These are phyloP conservation scores for Hemiscyllium ocellatum DNA, from an alignment of 2,113 vertebrate species.

Conservation along the genomic window DNA sequence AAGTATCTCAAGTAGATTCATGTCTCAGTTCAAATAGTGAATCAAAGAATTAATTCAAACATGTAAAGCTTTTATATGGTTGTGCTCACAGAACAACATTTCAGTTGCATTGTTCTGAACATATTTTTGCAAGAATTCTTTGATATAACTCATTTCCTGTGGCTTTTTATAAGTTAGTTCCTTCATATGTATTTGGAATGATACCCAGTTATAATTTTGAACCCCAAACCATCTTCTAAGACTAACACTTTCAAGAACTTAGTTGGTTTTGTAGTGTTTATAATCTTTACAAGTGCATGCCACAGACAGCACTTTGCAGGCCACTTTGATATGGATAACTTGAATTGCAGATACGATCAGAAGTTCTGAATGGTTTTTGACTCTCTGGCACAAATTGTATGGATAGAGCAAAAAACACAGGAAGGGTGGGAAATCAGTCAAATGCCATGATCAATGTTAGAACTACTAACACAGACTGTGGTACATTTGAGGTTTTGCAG, in stretches of 20 bases:
- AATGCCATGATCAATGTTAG: background rate
- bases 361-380: background rate
- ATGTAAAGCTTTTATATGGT: background rate
- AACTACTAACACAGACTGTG: background rate
- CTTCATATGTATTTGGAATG: background rate
- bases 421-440: background rate
- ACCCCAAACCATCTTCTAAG: background rate
- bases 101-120: background rate
- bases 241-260: background rate
- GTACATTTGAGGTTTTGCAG: background rate
- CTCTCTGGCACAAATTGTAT: background rate
- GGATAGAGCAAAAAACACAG: background rate
- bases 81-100: constrained; percentile 5
- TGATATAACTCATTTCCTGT: background rate
- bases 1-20: background rate
- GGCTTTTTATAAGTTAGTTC: background rate
- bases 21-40: background rate
- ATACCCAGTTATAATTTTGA: background rate
- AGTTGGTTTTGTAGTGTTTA: background rate
- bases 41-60: background rate
- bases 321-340: background rate
- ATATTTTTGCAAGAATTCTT: background rate
- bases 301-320: background rate
- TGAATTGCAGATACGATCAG: background rate
- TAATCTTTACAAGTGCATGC: background rate